Evolutionary conservation across 2,888 invertebrate genomes (phyloP), one percentile per base, ranked within the genome.

Genomic region (Nysson spinosus): DNA sequence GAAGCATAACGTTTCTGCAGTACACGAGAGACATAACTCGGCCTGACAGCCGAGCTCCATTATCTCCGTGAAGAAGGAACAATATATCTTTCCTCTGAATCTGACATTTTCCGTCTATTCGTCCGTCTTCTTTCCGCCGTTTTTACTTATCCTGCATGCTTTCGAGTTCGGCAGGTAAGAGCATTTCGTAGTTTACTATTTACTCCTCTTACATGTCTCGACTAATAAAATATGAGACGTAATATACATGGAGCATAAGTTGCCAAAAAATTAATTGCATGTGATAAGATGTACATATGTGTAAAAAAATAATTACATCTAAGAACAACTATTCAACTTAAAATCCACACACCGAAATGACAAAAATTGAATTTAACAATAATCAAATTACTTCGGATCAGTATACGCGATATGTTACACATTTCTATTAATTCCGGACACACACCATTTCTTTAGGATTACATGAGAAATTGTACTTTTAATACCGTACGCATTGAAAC

Each of bases 1-100:
- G 49, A 57, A 47, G 67, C 57, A 73, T 73, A 73, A 79, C 72
- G 75, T 70, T 80, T 78, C 75, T 71, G 69, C 60, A 66, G 58
- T 52, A 43, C 66, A 64, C 63, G 47, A 72, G 75, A 76, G 75
- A 80, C 74, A 79, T 82, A 79, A 82, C 79, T 82, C 67, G 75
- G 68, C 64, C 77, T 75, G 82, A 82, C 82, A 81, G 72, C 76
- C 73, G 65, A 73, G 75, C 68, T 83, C 82, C 80, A 83, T 84
- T 83, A 82, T 79, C 77, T 75, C 75, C 65, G 60, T 66, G 64
- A 73, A 57, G 75, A 71, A 81, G 78, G 78, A 83, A 83, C 82
- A 80, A 83, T 82, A 83, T 79, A 70, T 82, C 79, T 80, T 80
- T 69, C 44, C 55, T 56, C 61, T 64, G 42, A 40, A 22, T 43